Conservation (phyloP, 2,888 invertebrate genomes). For the Stegana nigrithorax region DNA sequence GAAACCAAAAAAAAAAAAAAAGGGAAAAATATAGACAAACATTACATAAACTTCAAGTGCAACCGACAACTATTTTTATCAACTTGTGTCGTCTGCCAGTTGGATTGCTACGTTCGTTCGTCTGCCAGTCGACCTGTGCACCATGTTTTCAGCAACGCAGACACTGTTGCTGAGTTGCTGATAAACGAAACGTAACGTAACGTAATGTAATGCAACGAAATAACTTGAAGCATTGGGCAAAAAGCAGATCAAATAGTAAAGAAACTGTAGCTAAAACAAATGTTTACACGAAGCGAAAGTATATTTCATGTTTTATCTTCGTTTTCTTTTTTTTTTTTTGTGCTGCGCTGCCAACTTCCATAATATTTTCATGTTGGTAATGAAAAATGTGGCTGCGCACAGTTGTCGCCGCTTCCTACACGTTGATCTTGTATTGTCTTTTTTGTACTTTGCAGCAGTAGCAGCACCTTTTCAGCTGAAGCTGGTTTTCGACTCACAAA, state of each 20-base stretch:
- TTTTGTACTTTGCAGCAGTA: constrained; percentile 15
- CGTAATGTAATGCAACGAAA: too few species aligned
- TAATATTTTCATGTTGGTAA: background rate
- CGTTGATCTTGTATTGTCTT: too few species aligned
- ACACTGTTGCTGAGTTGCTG: too few species aligned
- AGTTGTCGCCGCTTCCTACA: background rate
- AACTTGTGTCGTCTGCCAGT: background rate
- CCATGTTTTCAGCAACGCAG: too few species aligned
- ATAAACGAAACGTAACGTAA: too few species aligned
- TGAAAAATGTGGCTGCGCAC: background rate
- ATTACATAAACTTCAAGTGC: constrained; percentile 12
- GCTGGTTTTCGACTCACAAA: background rate
- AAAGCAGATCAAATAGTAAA: background rate
- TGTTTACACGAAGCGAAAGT: constrained; percentile 15
- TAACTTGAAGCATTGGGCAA: too few species aligned
- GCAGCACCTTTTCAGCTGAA: constrained; percentile 24
- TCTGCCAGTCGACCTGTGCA: too few species aligned
- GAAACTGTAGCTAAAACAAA: constrained; percentile 3
- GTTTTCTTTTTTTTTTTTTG: background rate
- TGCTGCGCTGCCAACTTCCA: background rate
- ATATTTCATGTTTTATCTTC: background rate
- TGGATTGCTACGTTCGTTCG: too few species aligned
- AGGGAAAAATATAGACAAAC: background rate
- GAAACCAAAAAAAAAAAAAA: background rate
- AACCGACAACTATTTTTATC: constrained; percentile 18